A percentile compares a stretch with the other conserved stretches of the same genome.
Evolutionary conservation across 1,140 invertebrate genomes (phyloP).

Genomic region (Cotesia glomerata): DNA sequence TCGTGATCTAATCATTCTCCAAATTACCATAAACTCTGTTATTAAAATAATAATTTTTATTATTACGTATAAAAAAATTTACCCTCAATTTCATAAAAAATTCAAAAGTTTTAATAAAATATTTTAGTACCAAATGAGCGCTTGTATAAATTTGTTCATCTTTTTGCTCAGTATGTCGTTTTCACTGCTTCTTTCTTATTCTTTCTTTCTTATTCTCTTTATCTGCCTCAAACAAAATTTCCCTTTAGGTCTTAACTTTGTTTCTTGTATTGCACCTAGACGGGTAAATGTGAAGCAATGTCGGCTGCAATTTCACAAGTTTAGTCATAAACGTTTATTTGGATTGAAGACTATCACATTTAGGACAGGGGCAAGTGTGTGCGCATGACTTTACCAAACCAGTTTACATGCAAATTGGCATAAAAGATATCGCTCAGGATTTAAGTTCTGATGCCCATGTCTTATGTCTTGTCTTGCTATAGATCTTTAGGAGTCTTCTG

Average conservation of each 20-base stretch:
- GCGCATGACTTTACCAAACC: constrained; percentile 8
- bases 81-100: too few relatives aligned
- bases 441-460: constrained; percentile 28
- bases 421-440: constrained; percentile 29
- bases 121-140: too few relatives aligned
- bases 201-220: not conserved
- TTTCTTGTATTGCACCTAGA: constrained; percentile 4
- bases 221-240: not conserved
- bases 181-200: not conserved
- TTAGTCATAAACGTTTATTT: constrained; percentile 11
- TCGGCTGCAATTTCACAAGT: not conserved
- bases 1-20: too few relatives aligned
- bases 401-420: constrained; percentile 31
- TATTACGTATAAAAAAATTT: too few relatives aligned
- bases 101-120: too few relatives aligned
- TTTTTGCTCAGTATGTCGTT: not conserved
- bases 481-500: constrained; percentile 11
- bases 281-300: constrained; percentile 36
- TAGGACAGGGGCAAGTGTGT: not conserved
- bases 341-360: constrained; percentile 8
- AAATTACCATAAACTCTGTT: too few relatives aligned
- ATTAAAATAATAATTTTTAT: too few relatives aligned
- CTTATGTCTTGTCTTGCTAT: constrained; percentile 16
- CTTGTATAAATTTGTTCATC: too few relatives aligned
- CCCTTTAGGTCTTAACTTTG: not conserved